Evolutionary conservation across 1,140 invertebrate species (phyloP), one percentile per base, ranked within the genome.

Genomic region (Bombyx mandarina): DNA sequence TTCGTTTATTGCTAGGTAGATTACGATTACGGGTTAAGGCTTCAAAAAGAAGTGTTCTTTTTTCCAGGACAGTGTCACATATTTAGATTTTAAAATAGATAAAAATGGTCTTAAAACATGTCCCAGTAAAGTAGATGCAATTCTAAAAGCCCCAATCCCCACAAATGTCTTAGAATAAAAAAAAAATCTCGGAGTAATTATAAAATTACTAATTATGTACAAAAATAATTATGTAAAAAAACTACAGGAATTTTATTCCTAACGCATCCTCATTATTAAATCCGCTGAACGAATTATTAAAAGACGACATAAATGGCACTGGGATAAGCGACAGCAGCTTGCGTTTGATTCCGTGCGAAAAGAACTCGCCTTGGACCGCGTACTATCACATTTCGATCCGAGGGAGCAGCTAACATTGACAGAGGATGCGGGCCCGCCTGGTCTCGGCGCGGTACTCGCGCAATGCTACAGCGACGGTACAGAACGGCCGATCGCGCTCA

Each of bases 181-280:
- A 67, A 56, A 65, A 6, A 90, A 90, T 60, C 58, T 90, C 3
- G 87, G 88, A 5, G 70, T 90, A 62, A 70, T 82, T 6, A 78
- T 18, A 18, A 18, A 18, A 18, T 18, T 18, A 18, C 12, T 18
- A 18, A 18, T 18, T 18, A 18, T 18, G 12, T 18, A 18, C 12
- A 18, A 18, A 18, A 18, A 18, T 18, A 18, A 18, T 18, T 18
- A 18, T 18, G 12, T 18, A 18, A 18, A 18, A 43, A n/a, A 43
- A 53, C 18, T 53, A 53, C 44, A 12, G 75, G 43, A 90, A 85
- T 65, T 90, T 89, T 65, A 62, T 88, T 10, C 71, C 63, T 8
- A 76, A 81, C 54, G 74, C 82, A n/a, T 68, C 80, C 1, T 57
- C 60, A 18, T 54, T 77, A 43, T 62, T 79, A 35, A 52, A 61